Evolutionary conservation across 2,888 invertebrate genomes (phyloP).

Genomic region (Phaedon cochleariae): DNA sequence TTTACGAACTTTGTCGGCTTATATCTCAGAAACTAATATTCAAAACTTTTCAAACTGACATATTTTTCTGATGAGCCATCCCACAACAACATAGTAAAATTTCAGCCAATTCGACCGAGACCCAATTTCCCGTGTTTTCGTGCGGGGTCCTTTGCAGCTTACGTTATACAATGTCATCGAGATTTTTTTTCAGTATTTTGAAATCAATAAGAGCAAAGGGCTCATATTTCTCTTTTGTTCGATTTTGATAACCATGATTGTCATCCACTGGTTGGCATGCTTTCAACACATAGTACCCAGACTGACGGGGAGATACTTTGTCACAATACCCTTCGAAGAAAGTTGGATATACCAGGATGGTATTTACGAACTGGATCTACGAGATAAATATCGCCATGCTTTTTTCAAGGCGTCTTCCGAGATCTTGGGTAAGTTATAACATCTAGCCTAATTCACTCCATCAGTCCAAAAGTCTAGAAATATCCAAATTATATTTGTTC

Average conservation of each 20-base stretch:
- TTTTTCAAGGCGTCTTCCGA: conserved; percentile 10
- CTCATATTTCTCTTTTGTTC: background rate
- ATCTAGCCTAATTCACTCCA: background rate
- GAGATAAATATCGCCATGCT: background rate
- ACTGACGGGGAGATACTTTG: conserved; percentile 4
- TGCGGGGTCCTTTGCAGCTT: too few species aligned
- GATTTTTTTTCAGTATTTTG: conserved; percentile 9
- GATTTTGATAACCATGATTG: background rate
- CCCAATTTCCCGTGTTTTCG: too few species aligned
- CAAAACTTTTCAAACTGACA: too few species aligned
- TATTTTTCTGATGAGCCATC: too few species aligned
- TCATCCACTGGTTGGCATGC: conserved; percentile 7
- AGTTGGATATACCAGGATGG: conserved; percentile 10
- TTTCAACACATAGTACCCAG: conserved; percentile 7
- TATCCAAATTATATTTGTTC: too few species aligned
- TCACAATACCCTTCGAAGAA: background rate
- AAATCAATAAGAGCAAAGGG: background rate
- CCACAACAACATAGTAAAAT: too few species aligned
- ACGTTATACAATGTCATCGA: too few species aligned
- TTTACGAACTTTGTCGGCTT: too few species aligned
- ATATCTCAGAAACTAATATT: too few species aligned
- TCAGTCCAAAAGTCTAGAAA: too few species aligned
- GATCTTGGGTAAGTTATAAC: background rate
- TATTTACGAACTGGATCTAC: background rate
- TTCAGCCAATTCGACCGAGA: too few species aligned